Evolutionary conservation across 2,797 vertebrate species (phyloP).

Genomic region (Thamnophis elegans): DNA sequence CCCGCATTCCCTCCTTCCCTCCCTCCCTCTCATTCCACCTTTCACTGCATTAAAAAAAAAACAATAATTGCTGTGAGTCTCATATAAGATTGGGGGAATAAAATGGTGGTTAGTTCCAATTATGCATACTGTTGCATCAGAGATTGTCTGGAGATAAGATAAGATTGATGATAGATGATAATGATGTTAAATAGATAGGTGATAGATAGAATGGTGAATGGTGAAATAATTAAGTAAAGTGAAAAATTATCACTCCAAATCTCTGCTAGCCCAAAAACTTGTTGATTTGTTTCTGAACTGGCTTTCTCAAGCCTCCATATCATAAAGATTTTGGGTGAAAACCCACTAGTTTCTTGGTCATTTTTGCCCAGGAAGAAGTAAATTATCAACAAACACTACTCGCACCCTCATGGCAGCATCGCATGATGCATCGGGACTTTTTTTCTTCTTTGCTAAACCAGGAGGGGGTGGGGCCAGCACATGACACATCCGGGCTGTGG

Average conservation of each 20-base stretch:
- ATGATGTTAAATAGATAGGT: too few species aligned
- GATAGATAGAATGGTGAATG: neutral
- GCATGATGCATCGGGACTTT: too few species aligned
- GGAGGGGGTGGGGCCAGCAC: too few species aligned
- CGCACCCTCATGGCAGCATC: too few species aligned
- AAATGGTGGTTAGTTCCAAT: neutral
- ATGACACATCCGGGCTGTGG: too few species aligned
- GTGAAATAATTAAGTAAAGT: neutral
- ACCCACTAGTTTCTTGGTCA: neutral
- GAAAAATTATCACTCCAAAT: neutral
- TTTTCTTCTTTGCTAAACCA: too few species aligned
- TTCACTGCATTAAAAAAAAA: neutral
- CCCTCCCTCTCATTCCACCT: neutral
- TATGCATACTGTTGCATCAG: neutral
- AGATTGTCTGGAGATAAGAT: neutral
- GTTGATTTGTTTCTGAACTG: neutral
- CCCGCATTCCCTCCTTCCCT: neutral
- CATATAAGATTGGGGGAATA: neutral
- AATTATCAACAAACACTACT: neutral
- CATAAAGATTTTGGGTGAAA: neutral
- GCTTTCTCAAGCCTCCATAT: neutral
- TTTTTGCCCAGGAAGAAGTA: neutral
- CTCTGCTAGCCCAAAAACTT: neutral
- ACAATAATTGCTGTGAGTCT: neutral
- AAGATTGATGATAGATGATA: too few species aligned